Base-by-base conservation (phyloP, 2,888 invertebrate species). In the Tachina lurida region DNA sequence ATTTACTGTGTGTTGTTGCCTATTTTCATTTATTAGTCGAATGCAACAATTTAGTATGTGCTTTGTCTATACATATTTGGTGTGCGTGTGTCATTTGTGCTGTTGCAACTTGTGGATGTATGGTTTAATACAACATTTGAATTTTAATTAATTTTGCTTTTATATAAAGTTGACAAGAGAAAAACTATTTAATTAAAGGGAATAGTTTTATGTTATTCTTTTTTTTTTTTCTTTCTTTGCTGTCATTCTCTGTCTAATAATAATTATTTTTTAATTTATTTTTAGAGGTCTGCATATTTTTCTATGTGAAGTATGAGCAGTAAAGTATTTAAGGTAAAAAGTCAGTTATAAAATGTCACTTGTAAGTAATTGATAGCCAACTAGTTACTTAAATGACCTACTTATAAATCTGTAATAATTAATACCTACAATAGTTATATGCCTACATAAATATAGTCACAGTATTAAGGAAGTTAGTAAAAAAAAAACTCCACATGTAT, bases 131-230 rank as follows among this genome's bases (percentile, higher is more conserved):
- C 65, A 56, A 17, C 22, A 86, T 82, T 83, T 83, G 86, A 83
- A 86, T 86, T 71, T 79, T 82, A 86, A 86, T 86, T 83, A 86
- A 67, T 67, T 75, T 74, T 58, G n/a, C 13, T n/a, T 80, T 78
- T 58, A 47, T 62, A 62, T n/a, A 71, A 22, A 47, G 43, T 43
- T 74, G 82, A 79, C 78, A 71, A 47, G 74, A 49, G 68, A 54
- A 31, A 78, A 86, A 79, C 83, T 76, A 76, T 86, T 86, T 86
- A 83, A 83, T 86, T 86, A 83, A 79, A 83, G 71, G 76, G 83
- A 71, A 86, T 52, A 67, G 56, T 73, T 75, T 79, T 75, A 52
- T 71, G 56, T 67, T 43, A 39, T 71, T 60, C 31, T 0, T 60
- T 58, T 82, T 71, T 56, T 67, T 58, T 31, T 65, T 60, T 31